Evolutionary conservation across 2,797 vertebrate genomes (phyloP).

Genomic region (Choloepus didactylus): DNA sequence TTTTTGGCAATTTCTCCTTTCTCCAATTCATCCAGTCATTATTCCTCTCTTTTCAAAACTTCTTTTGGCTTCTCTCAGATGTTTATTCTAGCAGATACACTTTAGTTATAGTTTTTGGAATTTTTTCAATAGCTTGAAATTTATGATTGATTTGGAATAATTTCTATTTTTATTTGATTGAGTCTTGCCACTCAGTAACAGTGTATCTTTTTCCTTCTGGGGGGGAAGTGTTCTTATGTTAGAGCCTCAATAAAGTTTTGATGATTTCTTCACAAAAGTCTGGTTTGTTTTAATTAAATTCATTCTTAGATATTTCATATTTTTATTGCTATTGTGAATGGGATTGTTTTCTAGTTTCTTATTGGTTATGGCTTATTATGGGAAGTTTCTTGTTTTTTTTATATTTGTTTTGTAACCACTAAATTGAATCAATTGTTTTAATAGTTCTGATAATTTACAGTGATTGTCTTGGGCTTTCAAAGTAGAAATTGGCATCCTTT

Average conservation of each 20-base stretch:
- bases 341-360: constrained; percentile 55
- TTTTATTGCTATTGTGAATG: constrained; percentile 26
- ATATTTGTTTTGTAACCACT: constrained; percentile 47
- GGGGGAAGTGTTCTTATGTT: neutral
- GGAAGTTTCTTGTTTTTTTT: neutral
- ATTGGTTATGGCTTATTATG: neutral
- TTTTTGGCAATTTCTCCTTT: constrained; percentile 39
- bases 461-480: constrained; percentile 41
- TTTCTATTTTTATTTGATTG: neutral
- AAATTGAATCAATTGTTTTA: constrained; percentile 32
- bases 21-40: neutral
- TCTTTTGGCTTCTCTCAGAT: constrained; percentile 18
- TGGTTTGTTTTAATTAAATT: constrained; percentile 48
- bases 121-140: constrained; percentile 59
- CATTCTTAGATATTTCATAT: constrained; percentile 55
- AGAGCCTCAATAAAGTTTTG: neutral
- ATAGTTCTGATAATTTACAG: constrained; percentile 34
- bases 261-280: constrained; percentile 38
- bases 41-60: neutral
- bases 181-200: neutral
- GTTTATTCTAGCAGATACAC: constrained; percentile 22
- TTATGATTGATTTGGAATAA: constrained; percentile 24
- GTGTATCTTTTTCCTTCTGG: neutral
- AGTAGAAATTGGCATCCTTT: constrained; percentile 15
- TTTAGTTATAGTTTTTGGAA: constrained; percentile 16